Base-by-base conservation (phyloP, 2,797 vertebrate species). In the Serranus cabrilla region DNA sequence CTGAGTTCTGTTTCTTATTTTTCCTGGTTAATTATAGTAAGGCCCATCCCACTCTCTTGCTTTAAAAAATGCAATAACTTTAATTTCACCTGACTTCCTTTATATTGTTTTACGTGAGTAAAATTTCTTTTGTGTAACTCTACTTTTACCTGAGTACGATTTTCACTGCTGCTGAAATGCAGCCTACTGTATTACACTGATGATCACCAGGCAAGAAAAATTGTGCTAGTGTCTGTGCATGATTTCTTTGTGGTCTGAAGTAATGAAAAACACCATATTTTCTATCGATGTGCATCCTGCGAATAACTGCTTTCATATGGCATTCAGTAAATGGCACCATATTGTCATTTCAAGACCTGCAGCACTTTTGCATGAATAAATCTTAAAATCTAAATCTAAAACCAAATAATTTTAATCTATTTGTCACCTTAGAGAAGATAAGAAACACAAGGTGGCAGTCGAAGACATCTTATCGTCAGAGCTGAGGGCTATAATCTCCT, bases 401-500 rank as follows among this genome's bases (percentile, higher is more conserved):
- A 20, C 7, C 27, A 14, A 39, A 45, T 46, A 0, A 18, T 11
- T n/a, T 20, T 37, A 17, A 4, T 57, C 59, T 6, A 23, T 45
- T 23, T 34, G 12, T 62, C 27, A 16, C 7, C 3, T 47, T 11
- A 11, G 16, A 61, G 31, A 5, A 47, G n/a, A 7, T 57, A 45
- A 17, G 23, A 66, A 25, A 64, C 76, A 66, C 25, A 49, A 34
- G 80, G 46, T 43, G 78, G 64, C 52, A 45, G n/a, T 18, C 0
- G 23, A 23, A 11, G 71, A 67, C 31, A 52, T 5, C 34, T 57
- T 18, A 51, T 31, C 70, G 66, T 67, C 63, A 17, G 64, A 84
- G 63, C 67, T 76, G 55, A 79, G 51, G 42, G 23, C 57, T 59
- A 7, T 90, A 90, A 90, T 88, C 87, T 73, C 34, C 60, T 73